Base-by-base conservation (phyloP, 2,113 vertebrate species). In the Vimba vimba region DNA sequence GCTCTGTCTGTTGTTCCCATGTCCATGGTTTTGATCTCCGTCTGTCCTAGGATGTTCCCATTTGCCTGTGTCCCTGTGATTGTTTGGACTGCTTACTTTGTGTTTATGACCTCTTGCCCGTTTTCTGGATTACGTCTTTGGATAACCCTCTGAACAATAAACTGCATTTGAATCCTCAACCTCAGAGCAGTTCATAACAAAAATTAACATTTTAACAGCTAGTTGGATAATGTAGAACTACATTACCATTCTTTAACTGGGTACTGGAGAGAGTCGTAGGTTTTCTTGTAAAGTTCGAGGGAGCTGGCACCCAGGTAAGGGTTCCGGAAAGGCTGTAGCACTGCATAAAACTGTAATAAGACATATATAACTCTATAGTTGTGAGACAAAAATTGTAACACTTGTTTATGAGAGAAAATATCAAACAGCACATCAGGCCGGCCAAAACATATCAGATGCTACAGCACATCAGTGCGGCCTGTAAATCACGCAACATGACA, bases 171-270 rank as follows among this genome's bases (percentile, higher is more conserved):
- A 9, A 43, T 43, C 8, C 8, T 43, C 43, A 43, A 43, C 43
- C 8, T 43, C 8, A 0, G 8, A 43, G 43, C 43, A 43, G 8
- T 43, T 43, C 8, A 9, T 43, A 9, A 43, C 43, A 43, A 17
- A 47, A 75, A 13, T 27, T 6, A 21, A 77, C 21, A 77, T 77
- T 30, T 55, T 6, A 71, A 71, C 10, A 71, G 4, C 68, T 39
- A 39, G 68, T 71, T 71, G 43, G 43, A 43, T 43, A 43, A 43
- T 43, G 39, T 43, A 43, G 8, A 43, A n/a, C 3, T 74, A n/a
- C 21, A n/a, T 95, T 91, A 97, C 96, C 95, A 96, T 89, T 95
- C 94, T 85, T 97, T 97, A 82, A 95, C 93, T 64, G 93, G 85
- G 85, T 96, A 96, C 0, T 93, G 90, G 52, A 96, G 79, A 36